Percentiles rank a stretch among this genome's conserved stretches.
Conservation (phyloP, 2,113 vertebrate genomes). For the Acrocephalus kingi region DNA sequence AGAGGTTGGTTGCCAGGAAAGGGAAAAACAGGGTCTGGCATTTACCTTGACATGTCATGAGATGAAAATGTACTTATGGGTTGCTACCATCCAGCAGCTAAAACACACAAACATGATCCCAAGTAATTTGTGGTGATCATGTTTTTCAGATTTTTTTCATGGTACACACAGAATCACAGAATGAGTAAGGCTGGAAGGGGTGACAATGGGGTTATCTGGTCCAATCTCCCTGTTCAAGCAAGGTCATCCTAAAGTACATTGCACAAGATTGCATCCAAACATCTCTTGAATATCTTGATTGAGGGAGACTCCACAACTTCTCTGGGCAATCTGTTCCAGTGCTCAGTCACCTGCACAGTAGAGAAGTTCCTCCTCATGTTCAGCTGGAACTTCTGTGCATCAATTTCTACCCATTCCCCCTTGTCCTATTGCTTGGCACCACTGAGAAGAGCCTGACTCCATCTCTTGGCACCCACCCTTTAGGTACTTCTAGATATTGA, state of each 20-base stretch:
- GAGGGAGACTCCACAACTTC: neutral
- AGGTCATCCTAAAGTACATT: neutral
- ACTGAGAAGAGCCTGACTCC: neutral
- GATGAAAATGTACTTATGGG: neutral
- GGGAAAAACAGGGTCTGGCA: neutral
- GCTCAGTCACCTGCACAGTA: fast-evolving
- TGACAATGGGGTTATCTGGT: neutral
- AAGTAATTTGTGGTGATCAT: neutral
- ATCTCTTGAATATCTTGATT: neutral
- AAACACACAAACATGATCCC: neutral
- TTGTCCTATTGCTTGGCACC: neutral
- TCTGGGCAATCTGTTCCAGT: neutral
- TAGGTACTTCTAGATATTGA: neutral
- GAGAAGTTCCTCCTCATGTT: neutral
- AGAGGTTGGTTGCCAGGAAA: neutral
- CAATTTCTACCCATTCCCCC: neutral
- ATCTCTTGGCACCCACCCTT: neutral
- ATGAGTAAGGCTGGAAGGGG: neutral
- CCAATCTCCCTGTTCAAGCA: neutral
- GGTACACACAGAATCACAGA: neutral
- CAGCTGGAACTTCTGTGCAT: neutral
- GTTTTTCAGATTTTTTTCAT: neutral
- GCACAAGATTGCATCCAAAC: neutral
- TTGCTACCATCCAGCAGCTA: neutral
- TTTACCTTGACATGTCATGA: neutral